phyloP scores from a whole-genome alignment of 1,140 invertebrate species.

The Cryptotermes secundus region DNA sequence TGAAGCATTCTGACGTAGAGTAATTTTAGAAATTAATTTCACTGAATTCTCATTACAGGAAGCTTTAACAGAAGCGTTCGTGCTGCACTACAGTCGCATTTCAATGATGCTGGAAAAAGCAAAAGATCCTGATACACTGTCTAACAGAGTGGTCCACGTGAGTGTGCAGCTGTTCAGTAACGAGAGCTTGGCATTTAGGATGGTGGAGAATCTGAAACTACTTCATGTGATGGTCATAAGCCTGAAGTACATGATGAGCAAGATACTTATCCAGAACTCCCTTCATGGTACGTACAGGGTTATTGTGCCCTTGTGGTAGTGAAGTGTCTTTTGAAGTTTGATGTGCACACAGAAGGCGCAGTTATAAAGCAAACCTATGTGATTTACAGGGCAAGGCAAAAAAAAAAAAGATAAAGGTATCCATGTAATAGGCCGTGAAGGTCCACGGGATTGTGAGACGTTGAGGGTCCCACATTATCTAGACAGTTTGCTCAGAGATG shows the following conservation, averaged over 20 bases:
- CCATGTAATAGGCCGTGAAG: too few relatives aligned
- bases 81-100: conserved; percentile 92
- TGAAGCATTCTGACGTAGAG: too few relatives aligned
- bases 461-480: too few relatives aligned
- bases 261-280: conserved; percentile 83
- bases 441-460: too few relatives aligned
- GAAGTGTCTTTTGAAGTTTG: background rate
- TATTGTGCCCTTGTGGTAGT: too few relatives aligned
- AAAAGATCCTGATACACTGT: conserved; percentile 83
- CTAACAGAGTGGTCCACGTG: conserved; percentile 94
- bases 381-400: too few relatives aligned
- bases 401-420: too few relatives aligned
- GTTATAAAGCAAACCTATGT: too few relatives aligned
- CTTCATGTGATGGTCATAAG: conserved; percentile 94
- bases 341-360: too few relatives aligned
- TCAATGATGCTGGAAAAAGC: conserved; percentile 86
- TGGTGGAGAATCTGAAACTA: conserved; percentile 86
- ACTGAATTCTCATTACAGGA: conserved; percentile 59
- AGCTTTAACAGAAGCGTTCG: conserved; percentile 89
- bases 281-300: conserved; percentile 67
- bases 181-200: conserved; percentile 82
- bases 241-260: conserved; percentile 90
- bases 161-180: conserved; percentile 95
- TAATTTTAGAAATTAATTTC: background rate
- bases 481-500: too few relatives aligned